Conservation (phyloP, 2,797 vertebrate species). For the Notolabrus celidotus region DNA sequence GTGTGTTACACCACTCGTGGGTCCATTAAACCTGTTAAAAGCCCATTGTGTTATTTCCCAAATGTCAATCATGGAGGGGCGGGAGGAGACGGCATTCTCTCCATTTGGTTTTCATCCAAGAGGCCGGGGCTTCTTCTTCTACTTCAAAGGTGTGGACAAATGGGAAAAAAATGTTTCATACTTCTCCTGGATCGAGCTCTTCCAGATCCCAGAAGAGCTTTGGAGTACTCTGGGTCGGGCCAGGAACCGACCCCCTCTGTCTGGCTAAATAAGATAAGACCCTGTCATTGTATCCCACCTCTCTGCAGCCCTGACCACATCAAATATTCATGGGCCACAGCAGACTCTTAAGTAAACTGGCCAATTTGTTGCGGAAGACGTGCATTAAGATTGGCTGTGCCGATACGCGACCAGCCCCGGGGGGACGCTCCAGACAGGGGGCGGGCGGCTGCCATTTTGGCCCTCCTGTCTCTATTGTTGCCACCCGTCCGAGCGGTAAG, state of each 20-base stretch:
- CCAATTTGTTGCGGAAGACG: constrained; percentile 87
- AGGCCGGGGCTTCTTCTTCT: constrained; percentile 39
- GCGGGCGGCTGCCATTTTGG: constrained; percentile 74
- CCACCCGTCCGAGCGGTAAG: constrained; percentile 50
- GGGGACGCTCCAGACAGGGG: constrained; percentile 60
- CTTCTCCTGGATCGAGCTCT: constrained; percentile 59
- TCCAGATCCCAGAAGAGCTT: constrained; percentile 69
- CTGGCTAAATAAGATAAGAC: constrained; percentile 88
- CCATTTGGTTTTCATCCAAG: constrained; percentile 66
- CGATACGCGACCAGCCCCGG: constrained; percentile 72
- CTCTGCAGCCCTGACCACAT: constrained; percentile 76
- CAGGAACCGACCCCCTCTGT: constrained; percentile 72
- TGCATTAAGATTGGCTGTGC: constrained; percentile 83
- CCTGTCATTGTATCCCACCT: constrained; percentile 82
- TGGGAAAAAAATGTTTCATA: constrained; percentile 41
- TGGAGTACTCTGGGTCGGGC: constrained; percentile 71
- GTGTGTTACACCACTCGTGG: constrained; percentile 57
- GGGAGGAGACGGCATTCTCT: constrained; percentile 14
- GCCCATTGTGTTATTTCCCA: constrained; percentile 67
- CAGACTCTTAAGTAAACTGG: constrained; percentile 86
- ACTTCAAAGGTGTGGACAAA: constrained; percentile 65
- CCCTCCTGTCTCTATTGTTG: constrained; percentile 76
- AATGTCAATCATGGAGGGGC: constrained; percentile 59
- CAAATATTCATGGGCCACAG: constrained; percentile 87
- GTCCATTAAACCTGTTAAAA: constrained; percentile 71